Base-by-base conservation (phyloP, 37 sponge, comb jelly and placozoan species). In the Cliona cf. orientalis region DNA sequence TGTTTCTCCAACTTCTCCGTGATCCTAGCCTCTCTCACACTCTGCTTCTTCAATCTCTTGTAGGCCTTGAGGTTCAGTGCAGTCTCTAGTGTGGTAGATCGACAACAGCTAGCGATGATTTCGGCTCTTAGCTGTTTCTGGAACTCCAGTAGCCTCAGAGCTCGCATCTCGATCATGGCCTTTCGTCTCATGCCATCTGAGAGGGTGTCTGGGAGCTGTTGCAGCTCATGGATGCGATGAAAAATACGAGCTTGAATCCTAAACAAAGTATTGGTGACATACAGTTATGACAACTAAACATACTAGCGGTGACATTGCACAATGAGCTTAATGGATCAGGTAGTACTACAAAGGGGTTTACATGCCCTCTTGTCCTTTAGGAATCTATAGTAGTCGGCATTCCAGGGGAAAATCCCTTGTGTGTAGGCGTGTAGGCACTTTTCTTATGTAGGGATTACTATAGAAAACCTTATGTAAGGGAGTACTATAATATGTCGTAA, bases 1-100 rank as follows among this genome's bases (percentile, higher is more conserved):
- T 94, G 95, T 70, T 97, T 96, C 84, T 99, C 99, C 49, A 99
- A 67, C 80, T 94, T 90, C 87, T 99, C 99, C 2, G 99, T 99
- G 81, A 87, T 92, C 25, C 95, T 84, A 21, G 97, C 99, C 45
- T 99, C 99, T 38, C 95, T 86, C 55, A 99, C 85, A 2, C 93
- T 88, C 82, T 99, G 99, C 41, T 86, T 80, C 93, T 99, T 99
- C 12, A 92, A 84, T 21, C 95, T 74, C 84, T 95, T 96, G 83
- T 99, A 99, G 0, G 87, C 92, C 78, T 82, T 87, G 60, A 97
- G 84, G 79, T 99, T 99, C 70, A 99, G 91, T 14, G 95, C 97
- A 0, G 99, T 96, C 76, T 94, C 97, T n/a, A 99, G 93, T 4
- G 93, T 99, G 29, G 99, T 92, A 36, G 99, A 92, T 0, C 87